Evolutionary conservation across 2,888 invertebrate species (phyloP), one percentile per base, ranked within the genome.

Genomic region (Uropetala carovei): DNA sequence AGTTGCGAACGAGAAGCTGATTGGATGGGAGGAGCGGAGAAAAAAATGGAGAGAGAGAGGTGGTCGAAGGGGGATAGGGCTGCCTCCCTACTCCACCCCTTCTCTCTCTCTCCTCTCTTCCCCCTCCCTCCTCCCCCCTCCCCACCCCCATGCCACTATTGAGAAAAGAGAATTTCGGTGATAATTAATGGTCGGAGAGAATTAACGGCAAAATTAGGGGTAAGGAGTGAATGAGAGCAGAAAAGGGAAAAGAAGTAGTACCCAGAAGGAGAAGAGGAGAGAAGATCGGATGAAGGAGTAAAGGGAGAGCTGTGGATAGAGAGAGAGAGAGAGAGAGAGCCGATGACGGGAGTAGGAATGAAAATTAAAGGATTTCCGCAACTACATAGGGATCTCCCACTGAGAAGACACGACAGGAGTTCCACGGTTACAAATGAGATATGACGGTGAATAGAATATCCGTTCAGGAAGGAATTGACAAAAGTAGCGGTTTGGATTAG

Each of bases 201-300:
- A 89, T 89, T 89, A 89, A 89, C 89, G 89, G 30, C 89, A 68
- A 89, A 89, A 89, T 89, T 89, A 89, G 64, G 89, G 30, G 89
- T 83, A 57, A 83, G 57, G 83, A 83, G 83, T 89, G 86, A 86
- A 86, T 86, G 86, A 64, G 83, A 83, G 83, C 9, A 57, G 83
- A 83, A 18, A 57, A 57, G 43, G 83, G 43, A 56, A 56, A n/a
- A 57, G 43, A 57, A 57, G 43, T 18, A 56, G 16, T 18, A 57
- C 56, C 3, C 18, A 57, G 57, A 64, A 16, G 10, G 83, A 56
- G 83, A 57, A 57, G 30, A 83, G n/a, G 16, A 14, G 82, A 4
- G 18, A 57, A 43, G 43, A 82, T 16, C 0, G 43, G 82, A 9
- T n/a, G n/a, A 13, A 13, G 13, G 18, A n/a, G 11, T 0, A 64